Evolutionary conservation across 2,888 invertebrate genomes (phyloP).

Genomic region (Heteromurus nitidus): DNA sequence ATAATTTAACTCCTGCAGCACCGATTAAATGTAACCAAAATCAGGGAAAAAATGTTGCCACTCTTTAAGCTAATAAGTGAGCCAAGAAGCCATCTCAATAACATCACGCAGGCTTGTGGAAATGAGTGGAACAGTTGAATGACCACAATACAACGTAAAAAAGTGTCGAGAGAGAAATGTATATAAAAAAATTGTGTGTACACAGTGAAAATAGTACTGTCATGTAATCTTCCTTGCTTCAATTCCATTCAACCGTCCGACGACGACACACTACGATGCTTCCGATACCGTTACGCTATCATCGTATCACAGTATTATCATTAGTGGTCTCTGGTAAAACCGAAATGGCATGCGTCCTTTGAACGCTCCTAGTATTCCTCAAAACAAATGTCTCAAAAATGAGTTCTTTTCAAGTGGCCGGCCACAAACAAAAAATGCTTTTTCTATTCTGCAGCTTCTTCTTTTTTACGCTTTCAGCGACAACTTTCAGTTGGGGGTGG

Average conservation of each 20-base stretch:
- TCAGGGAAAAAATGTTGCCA: too few relatives aligned
- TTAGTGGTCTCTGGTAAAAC: constrained; percentile 56
- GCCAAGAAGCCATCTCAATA: constrained; percentile 23
- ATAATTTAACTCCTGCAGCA: neutral
- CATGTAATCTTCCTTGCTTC: neutral
- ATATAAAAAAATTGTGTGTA: neutral
- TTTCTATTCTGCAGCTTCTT: too few relatives aligned
- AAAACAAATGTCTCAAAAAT: neutral
- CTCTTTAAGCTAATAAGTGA: too few relatives aligned
- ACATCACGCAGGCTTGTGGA: constrained; percentile 49
- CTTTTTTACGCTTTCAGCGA: constrained; percentile 10
- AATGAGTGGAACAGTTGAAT: constrained; percentile 32
- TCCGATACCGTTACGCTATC: constrained; percentile 44
- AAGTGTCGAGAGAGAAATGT: neutral
- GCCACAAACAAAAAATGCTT: constrained; percentile 12
- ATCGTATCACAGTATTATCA: too few relatives aligned
- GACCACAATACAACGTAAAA: constrained; percentile 35
- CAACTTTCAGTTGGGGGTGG: constrained; percentile 27
- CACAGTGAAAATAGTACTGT: neutral
- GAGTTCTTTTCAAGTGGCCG: neutral
- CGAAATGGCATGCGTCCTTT: constrained; percentile 14
- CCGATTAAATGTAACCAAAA: constrained; percentile 1
- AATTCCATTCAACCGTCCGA: constrained; percentile 46
- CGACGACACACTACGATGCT: constrained; percentile 35
- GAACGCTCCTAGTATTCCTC: neutral